phyloP scores from a whole-genome alignment of 2,797 vertebrate species.

The Rhinichthys osculus region DNA sequence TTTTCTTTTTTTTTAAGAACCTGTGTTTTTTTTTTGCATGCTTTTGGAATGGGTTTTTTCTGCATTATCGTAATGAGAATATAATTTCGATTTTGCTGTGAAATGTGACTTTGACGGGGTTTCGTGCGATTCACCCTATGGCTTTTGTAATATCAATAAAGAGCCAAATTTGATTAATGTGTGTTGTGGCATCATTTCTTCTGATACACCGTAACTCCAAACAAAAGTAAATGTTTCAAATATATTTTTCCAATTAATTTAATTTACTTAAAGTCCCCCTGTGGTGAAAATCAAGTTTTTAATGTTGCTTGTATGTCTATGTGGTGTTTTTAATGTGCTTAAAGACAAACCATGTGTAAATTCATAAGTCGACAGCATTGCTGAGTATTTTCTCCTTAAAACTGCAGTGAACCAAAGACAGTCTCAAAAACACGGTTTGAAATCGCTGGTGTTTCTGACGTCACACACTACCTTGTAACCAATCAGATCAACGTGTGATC shows the following conservation, averaged over 20 bases:
- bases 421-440: no score
- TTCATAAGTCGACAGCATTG: no score
- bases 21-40: neutral
- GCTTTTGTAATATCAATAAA: conserved; percentile 29
- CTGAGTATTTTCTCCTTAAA: no score
- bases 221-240: neutral
- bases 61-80: neutral
- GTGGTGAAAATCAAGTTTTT: no score
- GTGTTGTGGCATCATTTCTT: neutral
- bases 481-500: no score
- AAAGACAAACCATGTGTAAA: no score
- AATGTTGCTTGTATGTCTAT: no score
- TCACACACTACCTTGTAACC: no score
- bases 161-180: neutral
- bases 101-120: neutral
- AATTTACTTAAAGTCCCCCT: no score
- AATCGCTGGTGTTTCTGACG: no score
- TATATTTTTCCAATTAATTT: neutral
- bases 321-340: no score
- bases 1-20: neutral
- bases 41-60: neutral
- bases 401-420: no score
- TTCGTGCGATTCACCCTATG: neutral
- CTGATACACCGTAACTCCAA: neutral
- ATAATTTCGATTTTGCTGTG: neutral